Percentiles rank a stretch among this genome's conserved stretches.
phyloP scores from a whole-genome alignment of 2,888 invertebrate species.

The Cistogaster globosa region DNA sequence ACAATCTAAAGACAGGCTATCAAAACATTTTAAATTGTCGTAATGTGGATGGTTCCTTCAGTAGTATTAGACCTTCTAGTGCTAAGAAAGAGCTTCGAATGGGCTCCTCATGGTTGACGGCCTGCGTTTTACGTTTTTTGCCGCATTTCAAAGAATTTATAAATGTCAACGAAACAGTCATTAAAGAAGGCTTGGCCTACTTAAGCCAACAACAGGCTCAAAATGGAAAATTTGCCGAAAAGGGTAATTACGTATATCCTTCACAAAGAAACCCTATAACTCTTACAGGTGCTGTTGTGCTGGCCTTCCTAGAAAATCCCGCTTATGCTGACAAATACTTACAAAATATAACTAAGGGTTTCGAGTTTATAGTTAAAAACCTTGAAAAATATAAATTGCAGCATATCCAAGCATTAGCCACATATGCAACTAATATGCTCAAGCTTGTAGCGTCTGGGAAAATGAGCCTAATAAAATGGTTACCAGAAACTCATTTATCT shows the following conservation, averaged over 20 bases:
- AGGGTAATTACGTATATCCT: constrained; percentile 88
- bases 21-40: constrained; percentile 87
- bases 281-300: constrained; percentile 84
- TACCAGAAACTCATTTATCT: no score
- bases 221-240: constrained; percentile 91
- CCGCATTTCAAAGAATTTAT: constrained; percentile 88
- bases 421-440: no score
- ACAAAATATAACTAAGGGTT: constrained; percentile 70
- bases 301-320: constrained; percentile 87
- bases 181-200: no score
- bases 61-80: constrained; percentile 87
- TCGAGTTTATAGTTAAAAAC: no score
- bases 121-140: constrained; percentile 91
- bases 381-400: no score
- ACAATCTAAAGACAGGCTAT: no score
- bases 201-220: constrained; percentile 85
- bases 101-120: constrained; percentile 92
- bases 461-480: no score
- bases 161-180: no score
- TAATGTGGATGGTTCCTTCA: constrained; percentile 94
- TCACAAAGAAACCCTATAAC: constrained; percentile 84
- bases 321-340: constrained; percentile 81
- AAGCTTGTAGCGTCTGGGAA: no score
- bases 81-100: constrained; percentile 79
- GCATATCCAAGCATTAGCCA: no score